These are phyloP conservation scores for Trematomus bernacchii DNA, from an alignment of 2,797 vertebrate genomes.

Conservation along the genomic window DNA sequence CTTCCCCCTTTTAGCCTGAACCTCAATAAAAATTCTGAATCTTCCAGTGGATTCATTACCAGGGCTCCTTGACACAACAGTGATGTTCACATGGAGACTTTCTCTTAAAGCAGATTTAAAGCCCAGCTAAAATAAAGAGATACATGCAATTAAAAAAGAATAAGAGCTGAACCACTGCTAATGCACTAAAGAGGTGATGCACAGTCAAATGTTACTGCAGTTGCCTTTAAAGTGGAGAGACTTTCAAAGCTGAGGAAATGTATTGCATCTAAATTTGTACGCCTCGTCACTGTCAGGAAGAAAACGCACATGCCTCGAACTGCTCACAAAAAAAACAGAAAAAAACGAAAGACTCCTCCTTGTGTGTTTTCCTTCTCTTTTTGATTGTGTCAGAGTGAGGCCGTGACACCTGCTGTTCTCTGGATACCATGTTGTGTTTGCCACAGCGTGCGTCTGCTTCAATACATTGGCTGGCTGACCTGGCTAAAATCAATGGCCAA, in stretches of 20 bases:
- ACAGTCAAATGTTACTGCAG: background rate
- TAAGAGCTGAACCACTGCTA: constrained; percentile 5
- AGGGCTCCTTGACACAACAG: constrained; percentile 23
- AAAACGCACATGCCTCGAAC: constrained; percentile 19
- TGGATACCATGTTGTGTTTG: constrained; percentile 57
- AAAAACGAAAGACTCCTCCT: constrained; percentile 21
- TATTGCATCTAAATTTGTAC: background rate
- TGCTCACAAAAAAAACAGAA: constrained; percentile 12
- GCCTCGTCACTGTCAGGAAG: constrained; percentile 11
- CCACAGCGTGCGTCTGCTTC: constrained; percentile 55
- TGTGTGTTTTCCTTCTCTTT: constrained; percentile 35
- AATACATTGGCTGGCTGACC: constrained; percentile 61
- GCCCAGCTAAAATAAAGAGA: background rate
- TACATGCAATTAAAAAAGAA: constrained; percentile 16
- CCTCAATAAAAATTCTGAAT: constrained; percentile 50
- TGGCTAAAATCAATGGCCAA: constrained; percentile 70
- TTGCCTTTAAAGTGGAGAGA: background rate
- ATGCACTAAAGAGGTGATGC: background rate
- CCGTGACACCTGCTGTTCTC: constrained; percentile 56
- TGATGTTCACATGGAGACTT: constrained; percentile 26
- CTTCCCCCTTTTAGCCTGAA: constrained; percentile 51
- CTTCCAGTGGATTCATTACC: constrained; percentile 57
- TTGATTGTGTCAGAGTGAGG: constrained; percentile 60
- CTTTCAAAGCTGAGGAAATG: constrained; percentile 19
- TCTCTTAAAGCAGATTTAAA: constrained; percentile 24